Conservation (phyloP, 2,113 vertebrate genomes). For the Upupa epops region DNA sequence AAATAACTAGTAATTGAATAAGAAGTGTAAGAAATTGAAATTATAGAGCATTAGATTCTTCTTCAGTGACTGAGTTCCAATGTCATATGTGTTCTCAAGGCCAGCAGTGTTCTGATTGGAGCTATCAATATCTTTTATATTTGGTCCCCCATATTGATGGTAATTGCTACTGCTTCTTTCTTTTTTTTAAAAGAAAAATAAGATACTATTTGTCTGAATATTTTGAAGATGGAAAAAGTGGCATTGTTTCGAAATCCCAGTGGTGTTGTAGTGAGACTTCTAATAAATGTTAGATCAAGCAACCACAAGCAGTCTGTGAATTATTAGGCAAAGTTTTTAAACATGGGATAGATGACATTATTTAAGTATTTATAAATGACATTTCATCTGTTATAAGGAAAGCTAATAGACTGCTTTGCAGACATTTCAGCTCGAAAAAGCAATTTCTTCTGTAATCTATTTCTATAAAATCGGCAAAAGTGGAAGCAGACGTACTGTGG, state of each 20-base stretch:
- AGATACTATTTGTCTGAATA: conserved; percentile 10
- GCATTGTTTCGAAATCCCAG: conserved; percentile 57
- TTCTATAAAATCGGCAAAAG: conserved; percentile 66
- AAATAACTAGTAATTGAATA: background rate
- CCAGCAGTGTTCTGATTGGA: background rate
- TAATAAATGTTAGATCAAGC: conserved; percentile 59
- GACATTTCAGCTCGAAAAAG: conserved; percentile 64
- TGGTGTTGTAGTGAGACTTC: conserved; percentile 44
- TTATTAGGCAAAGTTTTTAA: conserved; percentile 71
- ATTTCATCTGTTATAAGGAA: conserved; percentile 70
- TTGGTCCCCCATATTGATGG: background rate
- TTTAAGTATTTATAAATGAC: conserved; percentile 80
- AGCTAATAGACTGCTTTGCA: conserved; percentile 74
- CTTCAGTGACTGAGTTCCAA: background rate
- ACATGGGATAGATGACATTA: conserved; percentile 59
- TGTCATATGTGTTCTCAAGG: background rate
- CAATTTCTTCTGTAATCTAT: conserved; percentile 73
- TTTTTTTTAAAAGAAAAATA: background rate
- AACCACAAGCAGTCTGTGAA: conserved; percentile 51
- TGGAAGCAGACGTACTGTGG: conserved; percentile 64
- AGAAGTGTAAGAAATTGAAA: background rate
- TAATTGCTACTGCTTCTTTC: background rate
- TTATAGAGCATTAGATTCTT: background rate
- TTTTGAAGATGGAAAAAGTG: conserved; percentile 28
- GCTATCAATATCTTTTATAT: background rate